Conservation (phyloP, 2,888 invertebrate species). For the Hyppa rectilinea region DNA sequence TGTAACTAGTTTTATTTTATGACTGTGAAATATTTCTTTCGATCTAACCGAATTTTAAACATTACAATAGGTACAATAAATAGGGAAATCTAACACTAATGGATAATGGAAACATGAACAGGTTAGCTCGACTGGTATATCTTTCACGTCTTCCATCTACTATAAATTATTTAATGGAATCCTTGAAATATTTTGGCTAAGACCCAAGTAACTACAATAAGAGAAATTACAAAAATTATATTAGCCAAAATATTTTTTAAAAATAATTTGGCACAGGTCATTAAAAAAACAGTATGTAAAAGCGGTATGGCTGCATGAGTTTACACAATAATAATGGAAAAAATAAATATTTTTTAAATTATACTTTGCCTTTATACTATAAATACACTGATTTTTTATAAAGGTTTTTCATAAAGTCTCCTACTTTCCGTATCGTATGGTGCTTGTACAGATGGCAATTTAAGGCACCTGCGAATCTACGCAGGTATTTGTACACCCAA, state of each 20-base stretch:
- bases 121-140: conserved; percentile 4
- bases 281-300: conserved; percentile 51
- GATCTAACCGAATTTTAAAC: conserved; percentile 30
- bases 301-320: conserved; percentile 37
- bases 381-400: conserved; percentile 17
- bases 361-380: neutral
- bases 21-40: conserved; percentile 6
- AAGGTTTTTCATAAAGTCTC: conserved; percentile 7
- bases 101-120: conserved; percentile 35
- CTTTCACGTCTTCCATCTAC: conserved; percentile 17
- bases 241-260: conserved; percentile 43
- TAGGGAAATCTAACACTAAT: conserved; percentile 45
- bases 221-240: conserved; percentile 40
- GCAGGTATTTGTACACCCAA: neutral
- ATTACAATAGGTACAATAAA: conserved; percentile 41
- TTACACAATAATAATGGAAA: conserved; percentile 19
- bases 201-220: conserved; percentile 33
- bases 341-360: no score
- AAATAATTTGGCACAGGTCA: conserved; percentile 71
- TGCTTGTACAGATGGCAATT: neutral
- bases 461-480: neutral
- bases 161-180: conserved; percentile 43
- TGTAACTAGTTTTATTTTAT: conserved; percentile 6
- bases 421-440: neutral
- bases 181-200: conserved; percentile 55